Evolutionary conservation across 2,888 invertebrate genomes (phyloP).

Genomic region (Apoderus coryli): DNA sequence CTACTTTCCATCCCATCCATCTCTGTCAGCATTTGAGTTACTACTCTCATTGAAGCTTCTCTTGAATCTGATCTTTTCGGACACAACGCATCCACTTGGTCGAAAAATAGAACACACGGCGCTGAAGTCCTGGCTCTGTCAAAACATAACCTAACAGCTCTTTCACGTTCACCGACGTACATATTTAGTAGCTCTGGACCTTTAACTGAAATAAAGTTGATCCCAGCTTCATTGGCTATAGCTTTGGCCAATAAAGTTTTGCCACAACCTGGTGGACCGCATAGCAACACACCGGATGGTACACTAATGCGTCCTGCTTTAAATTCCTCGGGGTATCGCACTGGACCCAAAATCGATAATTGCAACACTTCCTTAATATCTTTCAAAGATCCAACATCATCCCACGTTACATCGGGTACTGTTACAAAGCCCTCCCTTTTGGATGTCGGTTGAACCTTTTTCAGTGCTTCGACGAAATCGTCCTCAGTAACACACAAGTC

Average conservation of each 20-base stretch:
- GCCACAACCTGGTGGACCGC: conserved; percentile 94
- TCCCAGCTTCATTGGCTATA: conserved; percentile 95
- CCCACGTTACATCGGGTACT: conserved; percentile 94
- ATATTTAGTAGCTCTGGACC: conserved; percentile 96
- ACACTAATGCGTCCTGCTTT: conserved; percentile 61
- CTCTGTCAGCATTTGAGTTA: conserved; percentile 93
- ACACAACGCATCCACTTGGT: conserved; percentile 93
- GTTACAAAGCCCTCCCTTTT: conserved; percentile 96
- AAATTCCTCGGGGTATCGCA: conserved; percentile 71
- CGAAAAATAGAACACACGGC: conserved; percentile 98
- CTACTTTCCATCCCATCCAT: conserved; percentile 95
- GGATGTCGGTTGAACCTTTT: conserved; percentile 79
- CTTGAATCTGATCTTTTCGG: conserved; percentile 70
- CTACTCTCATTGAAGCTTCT: conserved; percentile 70
- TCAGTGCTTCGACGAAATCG: conserved; percentile 63
- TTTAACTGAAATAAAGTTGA: conserved; percentile 97
- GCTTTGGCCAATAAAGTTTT: conserved; percentile 97
- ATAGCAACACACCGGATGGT: conserved; percentile 83
- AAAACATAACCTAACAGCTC: conserved; percentile 92
- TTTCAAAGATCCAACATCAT: conserved; percentile 84
- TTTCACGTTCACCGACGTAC: conserved; percentile 98
- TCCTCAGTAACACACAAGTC: conserved; percentile 52
- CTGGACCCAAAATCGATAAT: conserved; percentile 75
- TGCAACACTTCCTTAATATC: conserved; percentile 82
- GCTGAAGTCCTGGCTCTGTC: conserved; percentile 86